These are phyloP conservation scores for Podarcis lilfordi DNA, from an alignment of 2,797 vertebrate genomes.

Conservation along the genomic window DNA sequence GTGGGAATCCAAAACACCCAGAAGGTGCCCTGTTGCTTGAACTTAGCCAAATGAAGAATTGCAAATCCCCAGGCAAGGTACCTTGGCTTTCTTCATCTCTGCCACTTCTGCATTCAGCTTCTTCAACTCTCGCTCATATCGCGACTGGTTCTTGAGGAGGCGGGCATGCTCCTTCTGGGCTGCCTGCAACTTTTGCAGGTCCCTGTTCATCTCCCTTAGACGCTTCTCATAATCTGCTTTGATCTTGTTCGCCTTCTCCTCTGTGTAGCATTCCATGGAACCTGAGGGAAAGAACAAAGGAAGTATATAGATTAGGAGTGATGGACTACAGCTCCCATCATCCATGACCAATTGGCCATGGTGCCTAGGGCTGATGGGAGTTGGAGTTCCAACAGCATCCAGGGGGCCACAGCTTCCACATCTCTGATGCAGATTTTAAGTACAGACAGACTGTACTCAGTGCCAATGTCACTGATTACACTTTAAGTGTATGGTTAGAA, in stretches of 20 bases:
- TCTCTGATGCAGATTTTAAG: neutral
- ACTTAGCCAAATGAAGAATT: neutral
- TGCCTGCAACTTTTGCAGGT: constrained; percentile 92
- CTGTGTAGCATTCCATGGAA: constrained; percentile 98
- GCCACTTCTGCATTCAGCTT: constrained; percentile 93
- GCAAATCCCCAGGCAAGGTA: constrained; percentile 54
- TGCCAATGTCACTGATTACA: neutral
- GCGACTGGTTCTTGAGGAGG: constrained; percentile 94
- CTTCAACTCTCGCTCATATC: constrained; percentile 94
- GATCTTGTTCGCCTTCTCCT: constrained; percentile 94
- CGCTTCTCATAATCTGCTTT: constrained; percentile 95
- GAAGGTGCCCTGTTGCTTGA: too few relatives aligned
- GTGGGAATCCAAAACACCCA: too few relatives aligned
- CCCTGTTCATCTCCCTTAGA: constrained; percentile 96
- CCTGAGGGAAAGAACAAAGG: constrained; percentile 72
- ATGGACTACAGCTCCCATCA: neutral
- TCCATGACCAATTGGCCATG: neutral
- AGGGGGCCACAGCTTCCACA: too few relatives aligned
- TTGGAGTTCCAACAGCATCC: neutral
- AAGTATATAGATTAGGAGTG: accelerated
- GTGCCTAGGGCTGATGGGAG: neutral
- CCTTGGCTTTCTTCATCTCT: constrained; percentile 99
- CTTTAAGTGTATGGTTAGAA: neutral
- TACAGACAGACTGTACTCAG: accelerated
- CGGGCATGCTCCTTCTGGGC: constrained; percentile 95